Percentiles rank a stretch among this genome's conserved stretches.
Conservation (phyloP, 2,113 vertebrate species). For the Microcebus ravelobensis region DNA sequence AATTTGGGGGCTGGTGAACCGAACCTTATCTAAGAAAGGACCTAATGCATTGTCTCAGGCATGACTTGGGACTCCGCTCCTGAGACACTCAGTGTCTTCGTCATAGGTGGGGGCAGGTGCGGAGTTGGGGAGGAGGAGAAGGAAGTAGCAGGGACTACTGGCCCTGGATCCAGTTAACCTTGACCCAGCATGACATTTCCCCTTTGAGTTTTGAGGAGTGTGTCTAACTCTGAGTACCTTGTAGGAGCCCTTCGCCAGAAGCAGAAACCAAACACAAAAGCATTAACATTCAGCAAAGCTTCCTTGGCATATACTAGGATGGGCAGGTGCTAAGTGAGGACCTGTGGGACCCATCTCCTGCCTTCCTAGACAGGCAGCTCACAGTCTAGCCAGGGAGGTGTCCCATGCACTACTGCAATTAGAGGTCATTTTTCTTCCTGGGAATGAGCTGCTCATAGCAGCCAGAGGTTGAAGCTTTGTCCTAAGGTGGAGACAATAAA, state of each 20-base stretch:
- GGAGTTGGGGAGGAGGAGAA: neutral
- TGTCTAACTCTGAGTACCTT: neutral
- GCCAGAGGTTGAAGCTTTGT: neutral
- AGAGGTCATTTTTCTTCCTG: constrained; percentile 33
- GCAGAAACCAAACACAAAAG: constrained; percentile 8
- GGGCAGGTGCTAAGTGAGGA: neutral
- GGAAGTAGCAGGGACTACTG: too few species aligned
- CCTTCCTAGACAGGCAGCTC: neutral
- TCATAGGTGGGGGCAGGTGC: neutral
- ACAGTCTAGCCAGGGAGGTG: neutral
- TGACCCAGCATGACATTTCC: neutral
- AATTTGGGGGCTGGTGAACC: neutral
- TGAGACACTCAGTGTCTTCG: neutral
- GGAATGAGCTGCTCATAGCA: neutral
- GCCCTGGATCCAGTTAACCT: neutral
- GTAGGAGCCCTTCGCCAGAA: neutral
- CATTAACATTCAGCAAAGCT: neutral
- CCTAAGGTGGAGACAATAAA: constrained; percentile 36
- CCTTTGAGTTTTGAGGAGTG: neutral
- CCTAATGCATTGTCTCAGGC: neutral
- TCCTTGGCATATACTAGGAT: neutral
- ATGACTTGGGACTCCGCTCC: neutral
- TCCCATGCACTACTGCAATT: neutral
- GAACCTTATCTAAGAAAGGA: neutral
- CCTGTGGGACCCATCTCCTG: neutral